A percentile compares a stretch with the other conserved stretches of the same genome.
Conservation (phyloP, 2,797 vertebrate species). For the Phyllotis vaccarum region DNA sequence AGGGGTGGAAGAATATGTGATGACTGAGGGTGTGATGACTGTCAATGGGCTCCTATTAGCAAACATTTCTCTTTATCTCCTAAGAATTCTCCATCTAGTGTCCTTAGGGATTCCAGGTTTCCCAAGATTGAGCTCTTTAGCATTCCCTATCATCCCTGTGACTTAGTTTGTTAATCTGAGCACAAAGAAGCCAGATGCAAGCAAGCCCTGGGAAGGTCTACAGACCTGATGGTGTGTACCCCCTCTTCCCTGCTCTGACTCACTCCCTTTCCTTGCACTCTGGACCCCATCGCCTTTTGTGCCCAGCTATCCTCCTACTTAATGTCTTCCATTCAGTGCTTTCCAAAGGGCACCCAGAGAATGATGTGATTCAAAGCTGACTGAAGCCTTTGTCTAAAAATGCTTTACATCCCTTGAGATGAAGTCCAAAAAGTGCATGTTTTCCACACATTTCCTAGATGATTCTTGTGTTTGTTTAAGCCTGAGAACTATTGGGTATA, state of each 20-base stretch:
- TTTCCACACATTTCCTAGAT: neutral
- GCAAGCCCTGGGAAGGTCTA: neutral
- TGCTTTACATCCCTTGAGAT: neutral
- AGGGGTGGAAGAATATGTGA: constrained; percentile 7
- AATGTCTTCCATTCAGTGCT: neutral
- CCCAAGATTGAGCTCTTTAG: neutral
- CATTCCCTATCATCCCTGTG: neutral
- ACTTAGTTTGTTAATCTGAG: constrained; percentile 24
- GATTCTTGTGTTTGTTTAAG: neutral
- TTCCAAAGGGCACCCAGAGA: neutral
- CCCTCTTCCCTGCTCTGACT: neutral
- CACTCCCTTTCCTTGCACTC: neutral
- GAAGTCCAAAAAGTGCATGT: neutral
- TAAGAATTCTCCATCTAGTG: neutral
- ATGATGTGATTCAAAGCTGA: neutral
- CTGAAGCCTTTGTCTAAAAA: neutral
- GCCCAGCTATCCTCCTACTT: too few species aligned
- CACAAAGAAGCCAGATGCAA: neutral
- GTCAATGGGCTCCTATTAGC: neutral
- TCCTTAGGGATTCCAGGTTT: neutral
- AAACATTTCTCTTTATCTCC: neutral
- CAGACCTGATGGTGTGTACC: neutral
- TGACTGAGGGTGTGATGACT: neutral
- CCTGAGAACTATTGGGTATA: neutral
- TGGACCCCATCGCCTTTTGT: too few species aligned